Evolutionary conservation across 2,113 vertebrate genomes (phyloP), one percentile per base, ranked within the genome.

Genomic region (Emberiza fucata): DNA sequence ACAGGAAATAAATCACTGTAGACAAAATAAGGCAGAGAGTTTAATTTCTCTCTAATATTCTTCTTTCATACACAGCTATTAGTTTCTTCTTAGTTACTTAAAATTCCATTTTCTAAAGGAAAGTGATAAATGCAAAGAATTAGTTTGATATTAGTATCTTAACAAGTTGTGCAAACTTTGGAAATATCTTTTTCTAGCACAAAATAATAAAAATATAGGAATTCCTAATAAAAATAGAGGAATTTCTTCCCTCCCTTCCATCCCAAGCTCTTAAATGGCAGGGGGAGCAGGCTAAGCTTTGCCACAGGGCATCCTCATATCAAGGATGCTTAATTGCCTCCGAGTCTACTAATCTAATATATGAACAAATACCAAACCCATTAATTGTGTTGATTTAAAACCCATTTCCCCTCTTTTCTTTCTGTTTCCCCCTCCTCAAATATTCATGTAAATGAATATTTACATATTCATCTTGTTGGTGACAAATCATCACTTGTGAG

Each of bases 351-450:
- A 84, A 97, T 81, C 69, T 94, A 90, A 94, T 76, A 64, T 9
- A 76, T 15, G 59, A 92, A 86, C 82, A 88, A 92, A 76, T 86
- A 93, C 31, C 4, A 3, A 86, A 86, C 50, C 72, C 69, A 90
- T 79, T 86, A 88, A 86, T 61, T 73, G 72, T 90, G 60, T 83
- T 93, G 65, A 86, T 93, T 86, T 88, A 72, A 94, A 86, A 44
- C 37, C 37, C 14, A 27, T 94, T 93, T 83, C 21, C 37, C 25
- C 35, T 63, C 42, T 60, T 59, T 42, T 44, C 45, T 53, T 83
- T 48, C 35, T 0, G 3, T 28, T 76, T 81, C 9, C 18, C 8
- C 17, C 22, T 80, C 54, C 64, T 21, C 33, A 73, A 1, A 50
- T 83, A 56, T 81, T 37, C 37, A 37, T 37, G 37, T 37, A 37